Evolutionary conservation across 2,113 vertebrate genomes (phyloP).

Genomic region (Phalacrocorax aristotelis): DNA sequence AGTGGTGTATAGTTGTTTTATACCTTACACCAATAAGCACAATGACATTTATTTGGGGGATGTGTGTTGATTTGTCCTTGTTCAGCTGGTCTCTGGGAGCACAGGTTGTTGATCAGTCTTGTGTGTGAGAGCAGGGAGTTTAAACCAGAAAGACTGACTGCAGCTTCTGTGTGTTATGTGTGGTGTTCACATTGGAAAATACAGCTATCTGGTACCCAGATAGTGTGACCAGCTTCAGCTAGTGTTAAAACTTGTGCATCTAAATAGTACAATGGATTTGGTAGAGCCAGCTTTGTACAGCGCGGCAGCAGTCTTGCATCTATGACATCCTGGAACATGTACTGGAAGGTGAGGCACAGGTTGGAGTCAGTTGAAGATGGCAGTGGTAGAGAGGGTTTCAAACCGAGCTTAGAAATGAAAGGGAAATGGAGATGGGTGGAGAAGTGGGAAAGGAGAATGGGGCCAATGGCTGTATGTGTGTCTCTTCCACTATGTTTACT

Average conservation of each 20-base stretch:
- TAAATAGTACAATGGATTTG: background rate
- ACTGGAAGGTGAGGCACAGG: background rate
- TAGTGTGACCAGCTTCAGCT: background rate
- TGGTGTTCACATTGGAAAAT: background rate
- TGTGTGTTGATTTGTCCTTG: background rate
- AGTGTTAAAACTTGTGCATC: background rate
- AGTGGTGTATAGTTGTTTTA: background rate
- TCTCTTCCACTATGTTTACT: background rate
- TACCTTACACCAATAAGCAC: background rate
- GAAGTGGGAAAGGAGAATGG: background rate
- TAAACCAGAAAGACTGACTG: background rate
- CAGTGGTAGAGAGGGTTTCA: background rate
- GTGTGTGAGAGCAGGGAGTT: background rate
- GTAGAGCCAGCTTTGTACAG: background rate
- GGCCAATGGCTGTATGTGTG: background rate
- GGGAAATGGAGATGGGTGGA: background rate
- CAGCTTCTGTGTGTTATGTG: background rate
- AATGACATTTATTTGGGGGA: background rate
- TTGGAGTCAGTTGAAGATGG: background rate
- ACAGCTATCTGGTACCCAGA: background rate
- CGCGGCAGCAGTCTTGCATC: background rate
- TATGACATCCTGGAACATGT: accelerated
- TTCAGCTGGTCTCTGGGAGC: background rate
- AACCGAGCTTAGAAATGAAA: background rate
- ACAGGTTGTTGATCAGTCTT: background rate